Base-by-base conservation (phyloP, 2,888 invertebrate genomes). In the Troides aeacus region DNA sequence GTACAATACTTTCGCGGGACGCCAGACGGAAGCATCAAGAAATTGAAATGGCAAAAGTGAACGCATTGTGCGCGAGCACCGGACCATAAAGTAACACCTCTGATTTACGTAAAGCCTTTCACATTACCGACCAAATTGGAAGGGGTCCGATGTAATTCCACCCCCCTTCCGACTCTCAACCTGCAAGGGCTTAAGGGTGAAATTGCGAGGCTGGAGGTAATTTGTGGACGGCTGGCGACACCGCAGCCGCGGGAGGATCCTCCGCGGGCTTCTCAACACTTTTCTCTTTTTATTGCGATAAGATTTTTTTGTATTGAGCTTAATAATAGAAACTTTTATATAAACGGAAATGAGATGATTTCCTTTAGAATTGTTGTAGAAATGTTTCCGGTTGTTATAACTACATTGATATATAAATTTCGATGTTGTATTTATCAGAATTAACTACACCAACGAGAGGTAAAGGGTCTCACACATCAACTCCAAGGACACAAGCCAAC, bases 61-160 rank as follows among this genome's bases (percentile, higher is more conserved):
- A 6, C 62, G 24, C 66, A 72, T 58, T 67, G 56, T 73, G 70
- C 70, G 77, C 73, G 56, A 42, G 23, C 78, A 76, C 70, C 74
- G 72, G 73, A 64, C 71, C 71, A 75, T 74, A 74, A 79, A 79
- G 77, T 81, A 81, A 80, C 81, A 79, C 75, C 77, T 76, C 76
- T 75, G 83, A 79, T 79, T 81, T 80, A 78, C 81, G 79, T 75
- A 81, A 84, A 84, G 79, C 84, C 84, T 75, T 77, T 78, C 74
- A 78, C 79, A 84, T 86, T 81, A 81, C 82, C 67, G 72, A 39
- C 81, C 80, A 86, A 85, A 84, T 84, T 83, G 84, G 84, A 82
- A 82, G 73, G 71, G 74, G 72, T 64, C 71, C 42, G 63, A 56
- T 74, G 83, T 81, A 79, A 81, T 79, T 81, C 79, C 76, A 78